Evolutionary conservation across 2,113 vertebrate genomes (phyloP), one percentile per base, ranked within the genome.

Genomic region (Ornithorhynchus anatinus): DNA sequence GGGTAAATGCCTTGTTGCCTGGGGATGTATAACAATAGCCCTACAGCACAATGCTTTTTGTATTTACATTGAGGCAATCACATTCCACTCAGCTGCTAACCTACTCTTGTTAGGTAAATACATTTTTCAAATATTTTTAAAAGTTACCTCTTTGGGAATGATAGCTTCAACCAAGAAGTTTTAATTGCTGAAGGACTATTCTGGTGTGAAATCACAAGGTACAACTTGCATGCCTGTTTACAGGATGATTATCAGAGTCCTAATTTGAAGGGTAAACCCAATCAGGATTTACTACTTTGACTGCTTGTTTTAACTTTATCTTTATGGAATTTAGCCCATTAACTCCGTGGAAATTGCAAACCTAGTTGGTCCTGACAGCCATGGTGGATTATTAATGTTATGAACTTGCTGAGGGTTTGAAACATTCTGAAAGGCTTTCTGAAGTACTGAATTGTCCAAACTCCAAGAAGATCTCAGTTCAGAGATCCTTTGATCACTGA

Each of bases 401-500:
- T 61, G 33, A 47, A 65, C 48, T 23, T 72, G 15, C 38, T 17
- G 19, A 52, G 52, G 42, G 38, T n/a, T 78, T n/a, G 44, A 35
- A 61, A 53, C 10, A 1, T 57, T 63, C 16, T 37, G 29, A 35
- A 57, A 22, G 5, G 20, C 17, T 2, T 45, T 15, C 31, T 31
- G 0, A 6, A 48, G 23, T 7, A 39, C 40, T 60, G 6, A 14
- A 0, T n/a, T 61, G 12, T 50, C 38, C 44, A 44, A 42, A 15
- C 0, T n/a, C 59, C 13, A 22, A 47, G 7, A 33, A 53, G 36
- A 67, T 39, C 29, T 45, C n/a, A 7, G 23, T 67, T 67, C 25
- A 68, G 29, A 62, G 7, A 68, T 27, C 25, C 52, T 61, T 75
- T 82, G 43, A 70, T 75, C 12, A 1, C 36, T 38, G 48, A 62